These are phyloP conservation scores for Drosophila elegans DNA, from an alignment of 1,140 invertebrate genomes.

Conservation along the genomic window DNA sequence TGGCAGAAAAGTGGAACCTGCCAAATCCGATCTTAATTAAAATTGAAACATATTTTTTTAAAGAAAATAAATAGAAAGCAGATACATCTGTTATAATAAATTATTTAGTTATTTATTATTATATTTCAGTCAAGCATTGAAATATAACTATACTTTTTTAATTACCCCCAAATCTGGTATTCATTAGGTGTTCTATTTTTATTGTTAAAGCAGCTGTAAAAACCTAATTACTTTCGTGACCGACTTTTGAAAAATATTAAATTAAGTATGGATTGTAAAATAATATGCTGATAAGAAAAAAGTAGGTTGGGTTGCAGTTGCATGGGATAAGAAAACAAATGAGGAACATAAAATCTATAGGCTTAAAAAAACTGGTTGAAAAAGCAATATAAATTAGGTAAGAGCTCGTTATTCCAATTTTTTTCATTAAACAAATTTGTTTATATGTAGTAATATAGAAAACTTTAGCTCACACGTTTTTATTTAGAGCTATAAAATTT, in stretches of 20 bases:
- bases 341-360: not conserved
- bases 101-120: not conserved
- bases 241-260: not conserved
- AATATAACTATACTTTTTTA: not conserved
- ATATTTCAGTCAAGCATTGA: not conserved
- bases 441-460: no score
- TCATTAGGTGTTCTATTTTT: not conserved
- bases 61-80: conserved; percentile 12
- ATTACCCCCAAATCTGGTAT: no score
- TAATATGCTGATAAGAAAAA: conserved; percentile 10
- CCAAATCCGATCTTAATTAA: conserved; percentile 67
- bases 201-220: conserved; percentile 3
- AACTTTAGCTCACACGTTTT: no score
- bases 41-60: conserved; percentile 54
- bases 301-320: conserved; percentile 4
- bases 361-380: conserved; percentile 6
- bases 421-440: not conserved
- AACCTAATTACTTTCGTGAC: conserved; percentile 41
- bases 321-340: conserved; percentile 9
- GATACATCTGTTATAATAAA: not conserved
- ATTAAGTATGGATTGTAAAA: not conserved
- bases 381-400: not conserved
- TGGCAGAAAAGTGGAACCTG: conserved; percentile 6
- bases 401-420: not conserved
- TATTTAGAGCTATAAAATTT: no score